Evolutionary conservation across 2,797 vertebrate species (phyloP), one percentile per base, ranked within the genome.

Genomic region (Erpetoichthys calabaricus): DNA sequence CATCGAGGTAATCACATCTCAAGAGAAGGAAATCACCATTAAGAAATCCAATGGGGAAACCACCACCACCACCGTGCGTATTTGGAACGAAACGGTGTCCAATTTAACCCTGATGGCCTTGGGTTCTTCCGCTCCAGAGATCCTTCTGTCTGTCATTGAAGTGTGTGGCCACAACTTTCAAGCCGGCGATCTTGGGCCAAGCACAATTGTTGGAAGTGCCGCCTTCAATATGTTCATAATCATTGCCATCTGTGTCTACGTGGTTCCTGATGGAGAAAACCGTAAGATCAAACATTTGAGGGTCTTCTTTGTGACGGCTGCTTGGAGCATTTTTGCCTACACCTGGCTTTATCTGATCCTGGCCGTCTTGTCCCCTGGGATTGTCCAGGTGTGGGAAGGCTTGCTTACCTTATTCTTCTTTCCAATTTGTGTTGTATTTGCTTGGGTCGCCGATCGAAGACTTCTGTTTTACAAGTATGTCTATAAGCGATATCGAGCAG

Each of bases 221-320:
- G 95, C 95, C 0, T 99, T 99, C 72, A 99, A 99, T 67, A 99
- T 98, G 94, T 99, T 99, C n/a, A 91, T 99, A 64, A 99, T 99
- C 66, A 96, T 99, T 0, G 95, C 94, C 0, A 70, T 97, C 1
- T 99, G 95, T 5, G 94, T 99, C 4, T 92, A 92, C 0, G 92
- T 99, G 49, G 92, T 99, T 52, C 95, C 95, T 0, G 89, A 98
- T 0, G 94, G 94, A 4, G 84, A 97, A 67, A 87, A 84, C 5
- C 80, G 95, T 51, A 91, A 87, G 71, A 91, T 99, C 45, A 99
- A 99, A 64, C 95, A 99, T 65, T 73, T 97, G 44, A 62, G 94
- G 4, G 95, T 97, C 52, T 98, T 98, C 73, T 97, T 98, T 8
- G 89, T 98, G 62, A 98, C 95, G 0, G 94, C 95, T 0, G 67